Evolutionary conservation across 92 coral and sea anemone species (phyloP), one percentile per base, ranked within the genome.

Genomic region (Porites evermanni): DNA sequence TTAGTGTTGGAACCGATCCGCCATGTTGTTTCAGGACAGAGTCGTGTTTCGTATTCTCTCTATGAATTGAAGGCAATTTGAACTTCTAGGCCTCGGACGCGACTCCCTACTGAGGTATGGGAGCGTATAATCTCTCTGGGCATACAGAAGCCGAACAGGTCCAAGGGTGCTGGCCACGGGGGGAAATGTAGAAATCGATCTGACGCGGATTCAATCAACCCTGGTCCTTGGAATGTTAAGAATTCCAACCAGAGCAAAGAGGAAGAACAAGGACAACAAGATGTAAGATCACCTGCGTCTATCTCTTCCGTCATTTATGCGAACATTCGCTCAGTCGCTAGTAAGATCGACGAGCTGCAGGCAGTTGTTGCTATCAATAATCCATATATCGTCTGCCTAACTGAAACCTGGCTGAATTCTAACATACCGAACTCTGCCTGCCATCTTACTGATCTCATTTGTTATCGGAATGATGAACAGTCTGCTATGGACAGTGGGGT

Each of bases 401-500:
- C 78, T 68, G 86, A 81, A 81, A 81, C 86, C 61, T 85, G 83
- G 83, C 64, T 76, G 75, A 85, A 85, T 61, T 53, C 83, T 75
- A 38, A 85, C 71, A 85, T 85, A 66, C 82, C 83, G 88, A 53
- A 74, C 67, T 83, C 88, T 60, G 70, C 70, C 70, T 66, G 70
- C 70, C 32, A 66, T 66, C 70, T 66, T 66, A 32, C 86, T 67
- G 86, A 67, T 68, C 70, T 67, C 76, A 70, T 63, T 81, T 81
- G 78, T 81, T 70, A 67, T 81, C 86, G 78, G 65, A 82, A 82
- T 70, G 83, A 85, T 74, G 78, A 47, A 60, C 83, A 60, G 85
- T 85, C 58, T 67, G 81, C 83, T 64, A 76, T 24, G 76, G 85
- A 77, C 70, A 83, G 89, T 85, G 83, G 89, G 74, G 89, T 85